Evolutionary conservation across 2,888 invertebrate genomes (phyloP).

Genomic region (Busseola fusca): DNA sequence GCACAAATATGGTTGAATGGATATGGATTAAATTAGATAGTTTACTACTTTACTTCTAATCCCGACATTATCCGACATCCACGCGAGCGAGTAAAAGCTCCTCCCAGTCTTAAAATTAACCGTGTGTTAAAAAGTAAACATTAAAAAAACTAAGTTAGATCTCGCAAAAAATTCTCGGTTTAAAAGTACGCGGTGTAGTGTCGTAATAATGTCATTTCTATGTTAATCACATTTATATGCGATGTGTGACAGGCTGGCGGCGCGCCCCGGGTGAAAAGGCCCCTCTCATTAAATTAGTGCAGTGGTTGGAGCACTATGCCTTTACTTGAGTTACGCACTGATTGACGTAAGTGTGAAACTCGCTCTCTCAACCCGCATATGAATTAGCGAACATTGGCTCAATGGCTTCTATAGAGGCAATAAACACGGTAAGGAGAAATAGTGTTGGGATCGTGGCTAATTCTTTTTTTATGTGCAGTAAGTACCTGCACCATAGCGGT

Average conservation of each 20-base stretch:
- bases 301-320: conserved; percentile 85
- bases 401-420: conserved; percentile 83
- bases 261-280: conserved; percentile 74
- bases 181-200: conserved; percentile 62
- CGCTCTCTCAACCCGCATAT: conserved; percentile 77
- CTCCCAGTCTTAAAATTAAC: conserved; percentile 22
- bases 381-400: conserved; percentile 76
- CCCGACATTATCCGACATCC: neutral
- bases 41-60: neutral
- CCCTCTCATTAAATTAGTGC: conserved; percentile 87
- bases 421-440: conserved; percentile 74
- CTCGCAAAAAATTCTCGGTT: conserved; percentile 43
- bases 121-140: conserved; percentile 28
- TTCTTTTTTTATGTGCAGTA: conserved; percentile 65
- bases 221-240: conserved; percentile 71
- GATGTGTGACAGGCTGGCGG: conserved; percentile 57
- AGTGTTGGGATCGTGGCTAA: conserved; percentile 68
- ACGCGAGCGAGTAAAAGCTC: neutral
- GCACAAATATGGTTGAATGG: neutral
- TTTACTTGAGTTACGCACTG: conserved; percentile 81
- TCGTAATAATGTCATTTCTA: conserved; percentile 71
- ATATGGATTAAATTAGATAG: neutral
- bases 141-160: conserved; percentile 1
- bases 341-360: conserved; percentile 85
- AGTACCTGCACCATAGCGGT: conserved; percentile 16